Conservation (phyloP, 2,113 vertebrate genomes). For the Platichthys stellatus region DNA sequence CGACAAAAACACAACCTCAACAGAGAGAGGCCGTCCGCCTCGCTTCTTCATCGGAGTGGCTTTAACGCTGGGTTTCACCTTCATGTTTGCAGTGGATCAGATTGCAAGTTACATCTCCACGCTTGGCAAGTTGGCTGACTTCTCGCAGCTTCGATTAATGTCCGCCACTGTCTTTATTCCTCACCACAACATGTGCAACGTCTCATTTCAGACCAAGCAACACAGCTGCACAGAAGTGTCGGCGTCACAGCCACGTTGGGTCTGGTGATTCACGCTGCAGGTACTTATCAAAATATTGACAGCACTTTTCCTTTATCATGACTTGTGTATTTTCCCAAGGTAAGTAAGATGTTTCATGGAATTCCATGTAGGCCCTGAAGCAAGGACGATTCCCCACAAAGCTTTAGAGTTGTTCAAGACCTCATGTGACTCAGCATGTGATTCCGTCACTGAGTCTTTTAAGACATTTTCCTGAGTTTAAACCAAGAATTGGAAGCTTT, state of each 20-base stretch:
- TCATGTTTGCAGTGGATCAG: slow-evolving; percentile 87
- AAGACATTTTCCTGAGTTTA: not conserved
- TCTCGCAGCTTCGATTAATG: not conserved
- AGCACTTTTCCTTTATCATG: not conserved
- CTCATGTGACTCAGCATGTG: slow-evolving; percentile 62
- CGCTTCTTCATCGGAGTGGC: slow-evolving; percentile 80
- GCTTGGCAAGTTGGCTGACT: slow-evolving; percentile 63
- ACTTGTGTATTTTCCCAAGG: slow-evolving; percentile 18
- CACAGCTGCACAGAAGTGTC: slow-evolving; percentile 52
- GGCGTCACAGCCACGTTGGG: slow-evolving; percentile 83
- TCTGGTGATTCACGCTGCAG: slow-evolving; percentile 85
- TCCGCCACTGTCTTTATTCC: not conserved
- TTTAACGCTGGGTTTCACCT: slow-evolving; percentile 82
- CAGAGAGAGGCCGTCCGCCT: slow-evolving; percentile 52
- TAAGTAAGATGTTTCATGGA: not conserved
- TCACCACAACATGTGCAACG: not conserved
- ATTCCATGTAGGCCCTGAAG: not conserved
- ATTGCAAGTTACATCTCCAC: slow-evolving; percentile 75
- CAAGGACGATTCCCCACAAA: slow-evolving; percentile 16
- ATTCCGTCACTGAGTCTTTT: slow-evolving; percentile 1
- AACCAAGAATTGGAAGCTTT: not conserved
- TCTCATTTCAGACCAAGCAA: slow-evolving; percentile 70
- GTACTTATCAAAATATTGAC: slow-evolving; percentile 56
- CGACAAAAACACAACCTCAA: slow-evolving; percentile 1
- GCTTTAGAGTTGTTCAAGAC: not conserved